These are phyloP conservation scores for Cottus gobio DNA, from an alignment of 2,113 vertebrate species.

Conservation along the genomic window DNA sequence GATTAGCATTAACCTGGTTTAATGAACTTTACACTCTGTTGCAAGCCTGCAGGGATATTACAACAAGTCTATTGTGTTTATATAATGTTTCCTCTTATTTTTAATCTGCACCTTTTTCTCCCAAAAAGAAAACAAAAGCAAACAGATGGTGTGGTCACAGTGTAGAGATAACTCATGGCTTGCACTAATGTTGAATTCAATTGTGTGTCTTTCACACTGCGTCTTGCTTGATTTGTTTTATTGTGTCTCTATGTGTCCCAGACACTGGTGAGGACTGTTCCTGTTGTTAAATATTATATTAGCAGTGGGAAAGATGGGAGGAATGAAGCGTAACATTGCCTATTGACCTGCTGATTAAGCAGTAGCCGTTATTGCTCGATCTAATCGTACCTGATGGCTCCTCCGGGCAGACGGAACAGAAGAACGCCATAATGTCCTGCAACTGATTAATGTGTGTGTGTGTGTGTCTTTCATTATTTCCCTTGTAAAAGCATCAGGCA, in stretches of 20 bases:
- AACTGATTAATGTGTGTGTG: slow-evolving; percentile 55
- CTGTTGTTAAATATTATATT: slow-evolving; percentile 65
- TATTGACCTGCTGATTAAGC: slow-evolving; percentile 83
- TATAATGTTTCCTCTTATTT: slow-evolving; percentile 56
- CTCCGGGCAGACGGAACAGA: slow-evolving; percentile 52
- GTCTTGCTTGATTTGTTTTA: slow-evolving; percentile 38
- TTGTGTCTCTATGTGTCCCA: slow-evolving; percentile 33
- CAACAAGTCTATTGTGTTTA: slow-evolving; percentile 73
- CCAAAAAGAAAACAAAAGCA: slow-evolving; percentile 18
- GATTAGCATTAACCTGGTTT: slow-evolving; percentile 81
- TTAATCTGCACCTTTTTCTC: slow-evolving; percentile 40
- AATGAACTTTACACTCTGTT: slow-evolving; percentile 82
- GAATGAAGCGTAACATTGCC: slow-evolving; percentile 72
- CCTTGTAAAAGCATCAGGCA: slow-evolving; percentile 55
- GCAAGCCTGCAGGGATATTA: slow-evolving; percentile 69
- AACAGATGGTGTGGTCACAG: background rate
- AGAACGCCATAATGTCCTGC: slow-evolving; percentile 43
- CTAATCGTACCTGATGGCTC: slow-evolving; percentile 75
- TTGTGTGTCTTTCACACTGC: slow-evolving; percentile 22
- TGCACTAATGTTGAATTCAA: slow-evolving; percentile 8
- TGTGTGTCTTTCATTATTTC: slow-evolving; percentile 37
- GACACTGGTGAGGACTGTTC: slow-evolving; percentile 36
- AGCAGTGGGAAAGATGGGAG: slow-evolving; percentile 55
- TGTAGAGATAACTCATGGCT: background rate
- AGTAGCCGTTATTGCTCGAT: slow-evolving; percentile 67